A percentile compares a stretch with the other conserved stretches of the same genome.
Conservation (phyloP, 2,113 vertebrate species). For the Heterotilapia buettikoferi region DNA sequence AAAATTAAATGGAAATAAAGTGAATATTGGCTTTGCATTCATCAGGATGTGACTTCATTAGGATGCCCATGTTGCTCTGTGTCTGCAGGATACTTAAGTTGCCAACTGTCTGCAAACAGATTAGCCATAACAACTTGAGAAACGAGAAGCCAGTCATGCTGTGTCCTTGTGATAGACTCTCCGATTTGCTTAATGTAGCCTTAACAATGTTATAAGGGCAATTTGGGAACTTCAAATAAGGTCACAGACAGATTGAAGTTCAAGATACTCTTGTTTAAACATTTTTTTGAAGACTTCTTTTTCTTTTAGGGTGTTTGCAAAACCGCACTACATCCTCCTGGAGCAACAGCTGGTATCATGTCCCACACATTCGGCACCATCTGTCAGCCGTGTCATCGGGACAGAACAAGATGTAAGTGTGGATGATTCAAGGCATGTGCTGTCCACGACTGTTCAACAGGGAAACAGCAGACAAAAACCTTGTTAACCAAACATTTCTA, state of each 20-base stretch:
- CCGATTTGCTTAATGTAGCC: neutral
- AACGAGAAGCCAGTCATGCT: neutral
- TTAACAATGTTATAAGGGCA: neutral
- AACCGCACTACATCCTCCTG: conserved; percentile 9
- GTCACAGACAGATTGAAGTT: neutral
- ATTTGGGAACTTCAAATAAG: neutral
- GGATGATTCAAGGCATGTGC: conserved; percentile 58
- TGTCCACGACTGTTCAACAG: conserved; percentile 17
- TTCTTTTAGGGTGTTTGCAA: neutral
- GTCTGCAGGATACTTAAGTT: neutral
- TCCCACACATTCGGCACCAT: conserved; percentile 63
- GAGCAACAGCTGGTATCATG: conserved; percentile 59
- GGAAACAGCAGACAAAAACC: conserved; percentile 9
- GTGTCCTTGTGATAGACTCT: neutral
- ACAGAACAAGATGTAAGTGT: conserved; percentile 61
- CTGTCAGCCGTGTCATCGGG: conserved; percentile 57
- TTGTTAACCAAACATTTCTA: neutral
- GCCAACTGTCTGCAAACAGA: neutral
- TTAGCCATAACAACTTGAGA: neutral
- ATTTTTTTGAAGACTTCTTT: neutral
- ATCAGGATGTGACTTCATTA: neutral
- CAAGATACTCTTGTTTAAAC: neutral
- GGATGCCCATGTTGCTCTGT: neutral
- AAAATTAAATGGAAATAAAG: neutral
- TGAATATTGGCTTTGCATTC: neutral